Evolutionary conservation across 2,113 vertebrate species (phyloP).

Genomic region (Paradisaea rubra): DNA sequence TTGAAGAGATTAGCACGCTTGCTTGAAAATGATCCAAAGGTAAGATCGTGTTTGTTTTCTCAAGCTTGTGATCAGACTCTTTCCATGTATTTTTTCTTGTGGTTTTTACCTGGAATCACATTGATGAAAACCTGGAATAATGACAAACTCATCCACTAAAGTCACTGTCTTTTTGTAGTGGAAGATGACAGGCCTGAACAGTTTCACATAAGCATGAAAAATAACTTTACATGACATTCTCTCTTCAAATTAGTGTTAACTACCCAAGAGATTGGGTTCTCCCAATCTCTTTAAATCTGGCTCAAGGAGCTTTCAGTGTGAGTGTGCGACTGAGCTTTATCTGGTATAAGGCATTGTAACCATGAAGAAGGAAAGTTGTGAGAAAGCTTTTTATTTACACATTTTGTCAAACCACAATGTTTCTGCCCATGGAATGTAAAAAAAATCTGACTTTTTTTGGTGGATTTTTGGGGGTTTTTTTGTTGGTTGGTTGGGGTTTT

Average conservation of each 20-base stretch:
- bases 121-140: neutral
- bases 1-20: conserved; percentile 67
- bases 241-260: neutral
- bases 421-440: neutral
- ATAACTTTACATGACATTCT: neutral
- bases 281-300: neutral
- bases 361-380: neutral
- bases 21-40: conserved; percentile 73
- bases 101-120: neutral
- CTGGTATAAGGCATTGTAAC: neutral
- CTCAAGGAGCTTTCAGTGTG: neutral
- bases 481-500: neutral
- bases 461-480: neutral
- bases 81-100: neutral
- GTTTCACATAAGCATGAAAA: neutral
- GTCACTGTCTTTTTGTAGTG: neutral
- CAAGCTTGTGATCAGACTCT: neutral
- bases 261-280: neutral
- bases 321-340: neutral
- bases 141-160: neutral
- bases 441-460: neutral
- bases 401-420: neutral
- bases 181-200: neutral
- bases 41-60: conserved; percentile 11
- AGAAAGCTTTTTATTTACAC: neutral